Evolutionary conservation across 2,113 vertebrate genomes (phyloP), one percentile per base, ranked within the genome.

Genomic region (Dipodomys spectabilis): DNA sequence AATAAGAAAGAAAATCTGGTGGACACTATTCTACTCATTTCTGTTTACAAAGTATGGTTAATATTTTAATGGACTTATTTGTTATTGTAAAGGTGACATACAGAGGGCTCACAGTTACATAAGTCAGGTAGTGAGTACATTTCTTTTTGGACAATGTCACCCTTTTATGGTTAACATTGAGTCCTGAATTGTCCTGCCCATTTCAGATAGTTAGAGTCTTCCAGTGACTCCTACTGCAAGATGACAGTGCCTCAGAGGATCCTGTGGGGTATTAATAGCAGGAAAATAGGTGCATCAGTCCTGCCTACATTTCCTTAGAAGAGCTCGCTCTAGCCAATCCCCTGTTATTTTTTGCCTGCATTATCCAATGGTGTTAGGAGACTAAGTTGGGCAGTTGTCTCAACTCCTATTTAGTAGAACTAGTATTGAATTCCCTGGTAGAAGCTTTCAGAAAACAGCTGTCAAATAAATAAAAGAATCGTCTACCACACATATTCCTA

Each of bases 341-440:
- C 35, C 10, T 73, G 88, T 87, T 84, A 69, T 83, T 62, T 83
- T 85, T 79, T 69, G 71, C 71, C 15, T 78, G 44, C 75, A 57
- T 39, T 90, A 82, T 60, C 44, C 64, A 72, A 67, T 30, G 79
- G 25, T 9, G 87, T 35, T 53, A 79, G 25, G n/a, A 88, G 25
- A 16, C 23, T 11, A 72, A 84, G 90, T 86, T 67, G 23, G 28
- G 13, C 5, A 28, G 39, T 65, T 49, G 49, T 92, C 11, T 94
- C 44, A 67, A 30, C 57, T 82, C 57, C 45, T 78, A 4, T 62
- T 32, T 3, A 12, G 9, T 35, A 64, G 45, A 90, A 60, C 35
- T 6, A 1, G 2, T 45, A 39, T n/a, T 60, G 39, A 62, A 53
- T 49, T 69, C 12, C 32, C 32, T 32, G 5, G 22, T 44, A 20